These are phyloP conservation scores for Spheniscus humboldti DNA, from an alignment of 2,797 vertebrate species.

Conservation along the genomic window DNA sequence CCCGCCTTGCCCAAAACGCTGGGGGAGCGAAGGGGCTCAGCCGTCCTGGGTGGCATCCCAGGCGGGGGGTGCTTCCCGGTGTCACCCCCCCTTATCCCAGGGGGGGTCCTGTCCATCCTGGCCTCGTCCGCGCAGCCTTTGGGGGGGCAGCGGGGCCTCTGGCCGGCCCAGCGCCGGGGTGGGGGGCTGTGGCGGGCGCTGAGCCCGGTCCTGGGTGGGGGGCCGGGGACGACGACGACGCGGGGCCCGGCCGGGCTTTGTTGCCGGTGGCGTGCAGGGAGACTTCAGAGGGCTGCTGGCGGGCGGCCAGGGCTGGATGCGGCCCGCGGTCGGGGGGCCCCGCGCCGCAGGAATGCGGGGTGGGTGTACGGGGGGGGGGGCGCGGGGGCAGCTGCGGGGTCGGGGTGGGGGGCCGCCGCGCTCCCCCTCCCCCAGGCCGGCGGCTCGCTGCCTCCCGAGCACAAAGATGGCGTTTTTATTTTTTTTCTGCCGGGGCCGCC, in stretches of 20 bases:
- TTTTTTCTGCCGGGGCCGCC: neutral
- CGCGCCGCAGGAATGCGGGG: constrained; percentile 32
- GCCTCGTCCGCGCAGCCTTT: fast-evolving
- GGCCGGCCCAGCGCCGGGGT: neutral
- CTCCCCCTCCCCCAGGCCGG: neutral
- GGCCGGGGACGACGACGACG: neutral
- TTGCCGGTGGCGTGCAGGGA: constrained; percentile 16
- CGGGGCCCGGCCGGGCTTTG: constrained; percentile 16
- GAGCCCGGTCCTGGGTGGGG: neutral
- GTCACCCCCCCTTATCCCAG: neutral
- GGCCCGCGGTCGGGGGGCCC: constrained; percentile 20
- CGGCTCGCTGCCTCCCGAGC: neutral
- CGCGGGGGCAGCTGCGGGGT: neutral
- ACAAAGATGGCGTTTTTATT: constrained; percentile 13
- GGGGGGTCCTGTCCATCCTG: neutral
- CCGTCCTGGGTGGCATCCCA: fast-evolving
- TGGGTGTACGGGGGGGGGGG: no score
- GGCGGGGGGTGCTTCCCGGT: neutral
- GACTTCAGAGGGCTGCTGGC: constrained; percentile 39
- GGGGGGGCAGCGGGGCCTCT: neutral
- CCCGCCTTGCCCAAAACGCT: neutral
- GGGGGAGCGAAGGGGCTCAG: neutral
- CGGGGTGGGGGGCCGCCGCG: neutral
- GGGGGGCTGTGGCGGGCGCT: neutral
- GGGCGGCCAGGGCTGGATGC: constrained; percentile 19